These are phyloP conservation scores for Gymnocheta viridis DNA, from an alignment of 2,888 invertebrate species.

Conservation along the genomic window DNA sequence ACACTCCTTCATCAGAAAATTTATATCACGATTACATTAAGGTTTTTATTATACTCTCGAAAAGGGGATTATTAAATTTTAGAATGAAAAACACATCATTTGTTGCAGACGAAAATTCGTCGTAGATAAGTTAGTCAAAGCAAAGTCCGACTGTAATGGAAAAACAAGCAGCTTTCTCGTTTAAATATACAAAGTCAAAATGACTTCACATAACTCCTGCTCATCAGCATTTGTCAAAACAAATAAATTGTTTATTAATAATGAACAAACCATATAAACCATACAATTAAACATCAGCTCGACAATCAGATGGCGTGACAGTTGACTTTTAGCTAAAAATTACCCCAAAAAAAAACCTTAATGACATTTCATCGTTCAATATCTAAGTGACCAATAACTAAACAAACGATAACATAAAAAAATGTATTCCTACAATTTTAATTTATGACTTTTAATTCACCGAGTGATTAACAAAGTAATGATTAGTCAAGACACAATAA, in stretches of 20 bases:
- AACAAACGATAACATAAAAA: constrained; percentile 23
- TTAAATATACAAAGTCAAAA: background rate
- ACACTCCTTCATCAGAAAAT: no score
- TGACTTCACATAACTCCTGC: background rate
- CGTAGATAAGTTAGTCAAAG: background rate
- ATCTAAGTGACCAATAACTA: background rate
- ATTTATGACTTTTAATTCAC: constrained; percentile 52
- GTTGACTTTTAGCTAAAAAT: constrained; percentile 58
- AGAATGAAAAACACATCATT: no score
- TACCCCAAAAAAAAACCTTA: constrained; percentile 34
- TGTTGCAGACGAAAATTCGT: no score
- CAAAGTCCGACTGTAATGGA: background rate
- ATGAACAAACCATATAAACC: constrained; percentile 23
- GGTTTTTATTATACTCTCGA: no score
- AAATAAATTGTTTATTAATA: constrained; percentile 24
- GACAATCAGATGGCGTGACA: constrained; percentile 57
- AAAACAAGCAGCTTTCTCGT: background rate
- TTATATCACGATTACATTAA: no score
- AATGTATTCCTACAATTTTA: constrained; percentile 38
- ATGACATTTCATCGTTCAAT: constrained; percentile 39
- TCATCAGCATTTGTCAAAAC: constrained; percentile 33
- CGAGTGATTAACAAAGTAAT: constrained; percentile 57
- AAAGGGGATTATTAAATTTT: no score
- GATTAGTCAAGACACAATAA: constrained; percentile 33
- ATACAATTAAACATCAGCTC: constrained; percentile 49